Base-by-base conservation (phyloP, 1,140 invertebrate genomes). In the Drosophila subpulchrella region DNA sequence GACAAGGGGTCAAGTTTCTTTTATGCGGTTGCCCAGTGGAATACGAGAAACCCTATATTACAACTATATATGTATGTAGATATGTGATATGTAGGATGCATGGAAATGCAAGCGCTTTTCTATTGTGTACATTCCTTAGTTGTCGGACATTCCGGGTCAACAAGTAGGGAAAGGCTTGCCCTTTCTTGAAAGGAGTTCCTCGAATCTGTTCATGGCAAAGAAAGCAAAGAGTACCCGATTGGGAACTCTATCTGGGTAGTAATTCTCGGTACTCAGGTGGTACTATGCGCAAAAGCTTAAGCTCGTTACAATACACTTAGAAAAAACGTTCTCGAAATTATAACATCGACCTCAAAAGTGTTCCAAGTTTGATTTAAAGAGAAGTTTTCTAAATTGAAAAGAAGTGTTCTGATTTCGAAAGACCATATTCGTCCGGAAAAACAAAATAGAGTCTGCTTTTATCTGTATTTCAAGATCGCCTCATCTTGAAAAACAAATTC, bases 1-100 rank as follows among this genome's bases (percentile, higher is more conserved):
- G 38, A 20, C 30, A 30, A 30, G 24, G 54, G 65, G 41, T 76
- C 42, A 54, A 47, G 61, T 67, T 76, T 67, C 54, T 15, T 66
- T 57, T 38, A 34, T 63, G 51, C 11, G 51, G 51, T 36, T 42
- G 24, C 24, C 15, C 56, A 41, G 41, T 54, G 56, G 42, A 73
- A 74, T 62, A 48, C 32, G 46, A 44, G 73, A 54, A 73, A 54
- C 34, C 34, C 24, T 34, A 17, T 51, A 10, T 17, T 15, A 17
- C n/a, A 5, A 15, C 20, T 27, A 39, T 51, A 30, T 30, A 44
- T 38, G n/a, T 30, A 24, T 4, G 36, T 32, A 5, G 27, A 8
- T 34, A 34, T 34, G 32, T 34, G 32, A 34, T 10, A 10, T 32
- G 20, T 20, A 20, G 20, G 20, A 2, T 70, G 62, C 24, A 50